Conservation (phyloP, 2,888 invertebrate genomes). For the Trichogramma evanescens region DNA sequence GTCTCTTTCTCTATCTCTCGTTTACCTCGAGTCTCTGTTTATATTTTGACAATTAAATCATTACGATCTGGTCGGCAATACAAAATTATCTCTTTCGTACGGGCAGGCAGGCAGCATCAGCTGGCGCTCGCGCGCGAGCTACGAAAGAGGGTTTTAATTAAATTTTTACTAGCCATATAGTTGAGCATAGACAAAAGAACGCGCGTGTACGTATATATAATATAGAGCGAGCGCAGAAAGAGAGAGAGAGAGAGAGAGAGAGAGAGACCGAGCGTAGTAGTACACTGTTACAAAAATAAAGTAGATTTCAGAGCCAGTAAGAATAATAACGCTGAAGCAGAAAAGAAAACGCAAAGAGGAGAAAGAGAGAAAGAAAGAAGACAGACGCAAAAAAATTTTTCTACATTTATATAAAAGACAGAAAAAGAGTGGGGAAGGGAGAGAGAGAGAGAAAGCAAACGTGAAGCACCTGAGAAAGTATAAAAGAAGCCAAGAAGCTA, state of each 20-base stretch:
- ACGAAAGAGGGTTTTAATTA: no score
- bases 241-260: neutral
- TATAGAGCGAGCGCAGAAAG: neutral
- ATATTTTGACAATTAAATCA: no score
- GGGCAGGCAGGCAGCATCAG: no score
- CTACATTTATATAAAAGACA: slow-evolving; percentile 3
- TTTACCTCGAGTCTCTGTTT: no score
- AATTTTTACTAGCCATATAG: no score
- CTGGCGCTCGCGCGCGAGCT: no score
- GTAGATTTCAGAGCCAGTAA: slow-evolving; percentile 8
- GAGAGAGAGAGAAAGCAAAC: slow-evolving; percentile 19
- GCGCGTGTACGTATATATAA: neutral
- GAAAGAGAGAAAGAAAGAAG: neutral
- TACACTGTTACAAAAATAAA: slow-evolving; percentile 11
- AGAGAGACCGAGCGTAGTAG: neutral
- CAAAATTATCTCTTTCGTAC: no score
- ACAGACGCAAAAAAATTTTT: slow-evolving; percentile 1
- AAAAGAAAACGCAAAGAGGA: neutral
- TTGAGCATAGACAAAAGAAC: no score
- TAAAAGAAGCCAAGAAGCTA: slow-evolving; percentile 16
- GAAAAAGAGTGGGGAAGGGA: slow-evolving; percentile 7
- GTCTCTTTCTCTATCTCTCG: no score
- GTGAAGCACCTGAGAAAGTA: slow-evolving; percentile 5
- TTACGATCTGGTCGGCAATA: no score
- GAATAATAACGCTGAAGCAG: neutral